phyloP scores from a whole-genome alignment of 1,140 invertebrate genomes.

The Dufourea novaeangliae region DNA sequence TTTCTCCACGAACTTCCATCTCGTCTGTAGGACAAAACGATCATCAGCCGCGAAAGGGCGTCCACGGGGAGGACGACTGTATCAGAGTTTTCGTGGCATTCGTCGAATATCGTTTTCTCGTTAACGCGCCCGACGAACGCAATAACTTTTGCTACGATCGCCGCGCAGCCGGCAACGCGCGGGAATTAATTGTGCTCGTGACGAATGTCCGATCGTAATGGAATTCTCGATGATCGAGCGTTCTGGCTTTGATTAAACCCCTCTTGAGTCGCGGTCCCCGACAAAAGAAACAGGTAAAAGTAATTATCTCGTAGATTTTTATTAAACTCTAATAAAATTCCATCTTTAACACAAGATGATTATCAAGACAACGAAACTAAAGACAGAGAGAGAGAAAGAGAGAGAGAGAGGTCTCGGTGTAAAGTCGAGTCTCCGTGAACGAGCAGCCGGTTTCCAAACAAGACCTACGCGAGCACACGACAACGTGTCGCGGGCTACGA shows the following conservation, averaged over 20 bases:
- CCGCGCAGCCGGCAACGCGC: conserved; percentile 33
- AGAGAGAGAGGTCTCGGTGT: no score
- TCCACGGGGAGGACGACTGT: conserved; percentile 11
- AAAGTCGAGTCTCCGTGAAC: conserved; percentile 10
- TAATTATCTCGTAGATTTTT: conserved; percentile 10
- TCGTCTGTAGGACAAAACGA: conserved; percentile 24
- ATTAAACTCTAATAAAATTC: background rate
- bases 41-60: background rate
- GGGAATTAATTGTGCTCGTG: conserved; percentile 73
- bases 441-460: conserved; percentile 16
- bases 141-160: conserved; percentile 54
- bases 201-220: conserved; percentile 69
- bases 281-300: background rate
- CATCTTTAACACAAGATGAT: background rate
- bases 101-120: conserved; percentile 73
- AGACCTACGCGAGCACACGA: background rate
- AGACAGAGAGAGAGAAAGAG: no score
- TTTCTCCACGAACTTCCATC: conserved; percentile 16
- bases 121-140: conserved; percentile 65
- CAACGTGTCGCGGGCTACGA: conserved; percentile 23
- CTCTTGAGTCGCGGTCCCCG: background rate
- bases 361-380: background rate
- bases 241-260: conserved; percentile 60
- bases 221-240: conserved; percentile 64
- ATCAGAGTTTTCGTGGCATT: background rate